Conservation (phyloP, 2,888 invertebrate genomes). For the Sussaba pulchella region DNA sequence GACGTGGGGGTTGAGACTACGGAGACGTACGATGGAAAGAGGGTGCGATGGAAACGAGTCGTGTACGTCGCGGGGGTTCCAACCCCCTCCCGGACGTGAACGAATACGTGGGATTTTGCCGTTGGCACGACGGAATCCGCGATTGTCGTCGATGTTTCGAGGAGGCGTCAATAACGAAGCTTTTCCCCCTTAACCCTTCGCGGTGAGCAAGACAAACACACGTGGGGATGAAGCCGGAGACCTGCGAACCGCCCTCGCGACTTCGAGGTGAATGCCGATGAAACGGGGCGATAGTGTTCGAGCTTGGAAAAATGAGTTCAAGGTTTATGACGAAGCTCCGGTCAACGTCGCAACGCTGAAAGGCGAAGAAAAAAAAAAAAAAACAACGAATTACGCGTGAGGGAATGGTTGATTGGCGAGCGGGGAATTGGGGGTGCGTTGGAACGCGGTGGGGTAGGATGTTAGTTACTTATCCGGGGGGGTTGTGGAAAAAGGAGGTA, state of each 20-base stretch:
- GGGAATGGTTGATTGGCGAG: too few species aligned
- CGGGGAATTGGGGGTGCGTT: too few species aligned
- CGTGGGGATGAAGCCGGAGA: too few species aligned
- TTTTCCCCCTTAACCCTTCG: too few species aligned
- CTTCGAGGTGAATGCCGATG: not conserved
- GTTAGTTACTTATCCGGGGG: too few species aligned
- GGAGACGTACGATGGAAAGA: conserved; percentile 6
- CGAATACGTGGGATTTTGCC: not conserved
- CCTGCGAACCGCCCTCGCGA: too few species aligned
- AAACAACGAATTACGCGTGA: too few species aligned
- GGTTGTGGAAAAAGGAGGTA: too few species aligned
- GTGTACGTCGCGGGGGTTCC: conserved; percentile 39
- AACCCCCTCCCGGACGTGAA: too few species aligned
- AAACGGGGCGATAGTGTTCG: conserved; percentile 20
- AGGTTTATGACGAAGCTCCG: conserved; percentile 18
- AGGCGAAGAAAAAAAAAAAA: conserved; percentile 1
- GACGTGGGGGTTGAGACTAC: conserved; percentile 8
- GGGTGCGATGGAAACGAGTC: conserved; percentile 11
- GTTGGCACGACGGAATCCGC: conserved; percentile 50
- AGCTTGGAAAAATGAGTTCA: conserved; percentile 52
- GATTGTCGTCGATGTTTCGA: conserved; percentile 22
- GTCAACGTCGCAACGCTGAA: conserved; percentile 10
- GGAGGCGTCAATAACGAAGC: conserved; percentile 14
- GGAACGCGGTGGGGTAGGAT: too few species aligned
- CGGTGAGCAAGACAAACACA: too few species aligned